Evolutionary conservation across 2,888 invertebrate species (phyloP).

Genomic region (Drosophila anomalipes): DNA sequence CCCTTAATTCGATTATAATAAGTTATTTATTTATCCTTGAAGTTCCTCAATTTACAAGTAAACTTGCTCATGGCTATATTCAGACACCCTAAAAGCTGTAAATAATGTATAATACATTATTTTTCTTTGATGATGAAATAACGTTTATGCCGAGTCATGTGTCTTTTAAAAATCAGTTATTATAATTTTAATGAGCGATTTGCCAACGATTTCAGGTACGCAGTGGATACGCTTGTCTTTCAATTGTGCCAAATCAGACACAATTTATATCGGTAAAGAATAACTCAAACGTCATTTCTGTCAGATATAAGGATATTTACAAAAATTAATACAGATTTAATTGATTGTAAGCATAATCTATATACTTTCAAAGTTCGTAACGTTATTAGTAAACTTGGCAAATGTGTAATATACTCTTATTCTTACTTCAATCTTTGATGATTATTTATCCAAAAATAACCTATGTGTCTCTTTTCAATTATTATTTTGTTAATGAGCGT

Average conservation of each 20-base stretch:
- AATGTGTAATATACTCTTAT: not conserved
- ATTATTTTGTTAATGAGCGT: slow-evolving; percentile 6
- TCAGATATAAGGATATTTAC: not conserved
- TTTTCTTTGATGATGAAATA: not conserved
- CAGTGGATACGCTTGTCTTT: not conserved
- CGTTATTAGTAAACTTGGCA: not conserved
- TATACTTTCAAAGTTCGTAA: not conserved
- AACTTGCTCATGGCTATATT: not conserved
- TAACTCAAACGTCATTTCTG: not conserved
- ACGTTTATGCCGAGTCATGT: not conserved
- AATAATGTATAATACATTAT: not conserved
- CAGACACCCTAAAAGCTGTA: not conserved
- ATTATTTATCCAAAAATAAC: not conserved
- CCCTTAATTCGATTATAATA: not conserved
- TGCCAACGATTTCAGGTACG: not conserved
- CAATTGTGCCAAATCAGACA: not conserved
- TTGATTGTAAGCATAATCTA: not conserved
- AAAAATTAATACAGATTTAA: not conserved
- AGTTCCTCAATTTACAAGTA: not conserved
- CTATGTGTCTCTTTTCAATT: not conserved
- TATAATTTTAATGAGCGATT: not conserved
- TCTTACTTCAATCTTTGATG: not conserved
- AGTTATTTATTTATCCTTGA: not conserved
- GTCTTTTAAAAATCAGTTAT: slow-evolving; percentile 10
- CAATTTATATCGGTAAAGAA: not conserved